These are phyloP conservation scores for Oncorhynchus clarkii DNA, from an alignment of 2,113 vertebrate species.

Conservation along the genomic window DNA sequence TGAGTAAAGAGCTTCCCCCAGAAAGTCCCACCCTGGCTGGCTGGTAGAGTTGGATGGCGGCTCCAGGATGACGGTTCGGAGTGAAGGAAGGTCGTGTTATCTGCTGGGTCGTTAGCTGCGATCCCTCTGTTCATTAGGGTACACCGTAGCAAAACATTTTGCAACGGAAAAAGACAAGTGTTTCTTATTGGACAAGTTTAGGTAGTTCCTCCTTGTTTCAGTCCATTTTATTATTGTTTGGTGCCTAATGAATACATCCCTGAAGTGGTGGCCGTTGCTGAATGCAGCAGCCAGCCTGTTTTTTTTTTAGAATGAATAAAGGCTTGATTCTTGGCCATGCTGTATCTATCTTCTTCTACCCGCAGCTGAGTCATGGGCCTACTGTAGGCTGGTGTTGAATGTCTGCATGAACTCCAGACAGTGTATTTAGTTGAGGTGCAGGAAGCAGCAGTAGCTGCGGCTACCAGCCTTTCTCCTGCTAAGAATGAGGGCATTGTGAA, in stretches of 20 bases:
- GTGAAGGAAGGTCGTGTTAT: background rate
- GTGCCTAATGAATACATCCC: too few relatives aligned
- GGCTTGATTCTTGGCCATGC: too few relatives aligned
- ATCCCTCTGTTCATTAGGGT: background rate
- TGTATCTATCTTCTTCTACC: too few relatives aligned
- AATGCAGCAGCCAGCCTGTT: too few relatives aligned
- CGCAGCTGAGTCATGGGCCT: too few relatives aligned
- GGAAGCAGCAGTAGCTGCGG: constrained; percentile 2
- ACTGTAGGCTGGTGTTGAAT: too few relatives aligned
- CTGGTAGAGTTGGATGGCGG: background rate
- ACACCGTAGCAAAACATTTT: background rate
- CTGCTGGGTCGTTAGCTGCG: background rate
- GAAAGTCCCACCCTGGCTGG: background rate
- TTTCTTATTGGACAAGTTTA: background rate
- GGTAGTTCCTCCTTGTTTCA: background rate
- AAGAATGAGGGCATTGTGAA: constrained; percentile 26
- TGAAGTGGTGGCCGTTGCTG: too few relatives aligned
- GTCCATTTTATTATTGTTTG: background rate
- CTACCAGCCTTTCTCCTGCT: background rate
- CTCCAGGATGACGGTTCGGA: background rate
- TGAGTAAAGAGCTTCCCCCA: background rate
- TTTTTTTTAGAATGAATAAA: too few relatives aligned
- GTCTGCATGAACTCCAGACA: background rate
- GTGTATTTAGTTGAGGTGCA: background rate
- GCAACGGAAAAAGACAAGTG: background rate